Percentiles rank a stretch among this genome's conserved stretches.
These are phyloP conservation scores for Agelaius phoeniceus DNA, from an alignment of 2,113 vertebrate genomes.

Conservation along the genomic window DNA sequence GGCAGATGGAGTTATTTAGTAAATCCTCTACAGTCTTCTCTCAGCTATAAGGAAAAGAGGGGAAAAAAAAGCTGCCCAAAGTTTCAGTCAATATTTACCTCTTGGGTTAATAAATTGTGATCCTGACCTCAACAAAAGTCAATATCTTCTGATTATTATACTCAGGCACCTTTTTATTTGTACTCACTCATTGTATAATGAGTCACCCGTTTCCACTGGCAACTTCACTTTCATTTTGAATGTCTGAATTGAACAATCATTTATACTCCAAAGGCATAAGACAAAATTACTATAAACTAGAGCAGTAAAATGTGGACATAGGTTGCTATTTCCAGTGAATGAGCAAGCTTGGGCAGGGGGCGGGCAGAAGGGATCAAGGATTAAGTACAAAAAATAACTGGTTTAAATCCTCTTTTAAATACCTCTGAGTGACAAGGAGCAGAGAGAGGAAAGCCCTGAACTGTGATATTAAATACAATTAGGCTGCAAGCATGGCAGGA, in stretches of 20 bases:
- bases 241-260: conserved; percentile 50
- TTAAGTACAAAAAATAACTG: conserved; percentile 36
- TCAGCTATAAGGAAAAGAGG: background rate
- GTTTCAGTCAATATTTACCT: conserved; percentile 77
- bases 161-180: conserved; percentile 62
- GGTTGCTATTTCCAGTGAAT: conserved; percentile 36
- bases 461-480: conserved; percentile 24
- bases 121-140: conserved; percentile 72
- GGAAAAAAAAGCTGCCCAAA: conserved; percentile 47
- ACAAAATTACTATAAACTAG: conserved; percentile 33
- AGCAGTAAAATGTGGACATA: conserved; percentile 16
- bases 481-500: background rate
- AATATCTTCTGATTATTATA: conserved; percentile 69
- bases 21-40: conserved; percentile 28
- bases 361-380: conserved; percentile 42
- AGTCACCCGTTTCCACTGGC: conserved; percentile 63
- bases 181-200: conserved; percentile 59
- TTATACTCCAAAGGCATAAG: conserved; percentile 39
- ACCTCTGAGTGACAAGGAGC: conserved; percentile 18
- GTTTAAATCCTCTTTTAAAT: conserved; percentile 56
- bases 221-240: conserved; percentile 60
- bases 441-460: conserved; percentile 17
- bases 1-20: conserved; percentile 57
- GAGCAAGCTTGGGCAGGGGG: background rate
- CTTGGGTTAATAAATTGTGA: conserved; percentile 74